Evolutionary conservation across 2,797 vertebrate species (phyloP), one percentile per base, ranked within the genome.

Genomic region (Cygnus olor): DNA sequence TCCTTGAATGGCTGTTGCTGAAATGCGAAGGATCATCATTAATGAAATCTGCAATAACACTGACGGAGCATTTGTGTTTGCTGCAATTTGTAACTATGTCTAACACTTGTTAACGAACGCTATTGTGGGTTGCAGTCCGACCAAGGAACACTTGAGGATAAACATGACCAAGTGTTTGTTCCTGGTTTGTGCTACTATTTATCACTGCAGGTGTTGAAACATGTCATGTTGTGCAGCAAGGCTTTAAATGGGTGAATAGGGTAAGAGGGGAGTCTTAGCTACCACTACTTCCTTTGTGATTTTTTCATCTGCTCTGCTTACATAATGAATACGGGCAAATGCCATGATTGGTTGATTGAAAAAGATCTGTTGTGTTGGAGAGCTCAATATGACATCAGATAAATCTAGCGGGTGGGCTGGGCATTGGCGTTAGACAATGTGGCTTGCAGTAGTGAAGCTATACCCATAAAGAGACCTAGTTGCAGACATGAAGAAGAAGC

Each of bases 161-260:
- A 96, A 94, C 88, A 94, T 4, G 71, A 77, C 78, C 44, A 4
- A 94, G 89, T 20, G 68, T 60, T 65, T 90, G 78, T 19, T 96
- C 95, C 95, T 94, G 80, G 47, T 73, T 85, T 89, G 68, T 89
- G 91, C 90, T 54, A 8, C 81, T 60, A 54, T 95, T 96, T 94
- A n/a, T 96, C 88, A 91, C 83, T 54, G 95, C 95, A 96, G 95
- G 95, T 97, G 96, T 71, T 96, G 94, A 96, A 96, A 96, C 47
- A 4, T 49, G 45, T 12, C 80, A 11, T 56, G 80, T 88, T 60
- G 56, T 93, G 94, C 94, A 94, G 94, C 88, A 87, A 85, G 89
- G 83, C 93, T 93, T 89, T 89, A 51, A 91, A 54, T 54, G 91
- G 83, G 56, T 84, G 95, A 88, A 34, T 2, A 58, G 20, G n/a